Evolutionary conservation across 2,797 vertebrate species (phyloP), one percentile per base, ranked within the genome.

Genomic region (Hafferia zeledoni): DNA sequence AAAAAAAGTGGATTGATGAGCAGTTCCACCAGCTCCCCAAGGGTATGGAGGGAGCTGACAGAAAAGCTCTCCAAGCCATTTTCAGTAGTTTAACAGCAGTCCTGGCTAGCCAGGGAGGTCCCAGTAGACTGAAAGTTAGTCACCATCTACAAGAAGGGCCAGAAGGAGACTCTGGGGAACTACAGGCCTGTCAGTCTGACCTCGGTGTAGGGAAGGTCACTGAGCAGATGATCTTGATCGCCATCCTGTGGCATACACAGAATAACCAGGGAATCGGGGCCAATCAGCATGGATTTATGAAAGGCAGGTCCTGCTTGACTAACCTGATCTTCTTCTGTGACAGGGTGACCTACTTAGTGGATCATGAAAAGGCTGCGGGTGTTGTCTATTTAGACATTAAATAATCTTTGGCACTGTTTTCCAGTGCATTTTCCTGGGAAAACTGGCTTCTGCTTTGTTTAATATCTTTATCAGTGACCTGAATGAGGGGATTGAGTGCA

Each of bases 131-230:
- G 23, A 71, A 68, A 68, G 11, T 43, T 17, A 37, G 12, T 25
- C 41, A 8, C 10, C 3, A 5, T 20, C 17, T 57, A 13, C 13
- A 56, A 0, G 0, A 30, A 41, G 23, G 33, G 3, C 12, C 2
- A 15, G 24, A 37, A 68, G 27, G 37, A 52, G 5, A 44, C 24
- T 52, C 15, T 1, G 2, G 12, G 27, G 14, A 4, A n/a, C 53
- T 50, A 9, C 11, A 57, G 13, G 13, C 10, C 23, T 61, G 10
- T 23, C 53, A 56, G 25, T 27, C 30, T 82, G 60, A 47, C 44
- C 11, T n/a, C 0, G 0, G 17, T 43, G 33, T 19, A 25, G 37
- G 4, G 19, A 43, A 52, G 25, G 5, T 47, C n/a, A 7, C 11
- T 19, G 33, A 86, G 7, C 18, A 85, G 8, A 33, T 33, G 30